Percentiles rank a stretch among this genome's conserved stretches.
phyloP scores from a whole-genome alignment of 2,797 vertebrate species.

The Ptychadena robeensis region DNA sequence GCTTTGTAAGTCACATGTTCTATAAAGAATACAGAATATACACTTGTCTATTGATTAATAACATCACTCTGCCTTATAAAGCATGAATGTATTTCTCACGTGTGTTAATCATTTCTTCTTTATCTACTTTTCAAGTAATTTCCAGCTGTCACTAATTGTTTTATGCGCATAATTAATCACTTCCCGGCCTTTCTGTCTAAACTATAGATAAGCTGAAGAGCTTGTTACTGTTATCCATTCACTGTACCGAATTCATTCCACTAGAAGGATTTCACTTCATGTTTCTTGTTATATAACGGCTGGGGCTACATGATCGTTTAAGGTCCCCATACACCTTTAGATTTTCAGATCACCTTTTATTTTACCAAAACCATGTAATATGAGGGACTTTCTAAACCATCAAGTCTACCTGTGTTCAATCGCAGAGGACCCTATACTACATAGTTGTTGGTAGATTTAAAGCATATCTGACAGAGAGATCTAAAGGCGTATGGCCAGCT shows the following conservation, averaged over 20 bases:
- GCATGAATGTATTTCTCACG: neutral
- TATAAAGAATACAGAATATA: neutral
- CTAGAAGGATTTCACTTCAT: neutral
- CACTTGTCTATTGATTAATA: neutral
- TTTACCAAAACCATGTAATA: too few relatives aligned
- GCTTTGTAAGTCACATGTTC: too few relatives aligned
- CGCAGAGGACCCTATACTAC: too few relatives aligned
- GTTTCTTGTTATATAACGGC: neutral
- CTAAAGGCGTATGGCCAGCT: too few relatives aligned
- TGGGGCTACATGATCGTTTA: too few relatives aligned
- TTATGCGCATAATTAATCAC: conserved; percentile 21
- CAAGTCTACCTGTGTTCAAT: too few relatives aligned
- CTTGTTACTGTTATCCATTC: neutral
- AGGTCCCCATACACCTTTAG: too few relatives aligned
- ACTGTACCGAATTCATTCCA: neutral
- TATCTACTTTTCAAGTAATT: conserved; percentile 12
- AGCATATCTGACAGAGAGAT: too few relatives aligned
- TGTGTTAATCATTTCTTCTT: conserved; percentile 9
- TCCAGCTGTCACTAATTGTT: conserved; percentile 20
- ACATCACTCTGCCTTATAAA: neutral
- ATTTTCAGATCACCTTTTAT: too few relatives aligned
- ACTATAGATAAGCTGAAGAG: conserved; percentile 7
- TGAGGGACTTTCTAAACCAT: too few relatives aligned
- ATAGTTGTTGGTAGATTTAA: too few relatives aligned
- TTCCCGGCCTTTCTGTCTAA: neutral